These are phyloP conservation scores for Laodelphax striatellus DNA, from an alignment of 1,140 invertebrate genomes.

Conservation along the genomic window DNA sequence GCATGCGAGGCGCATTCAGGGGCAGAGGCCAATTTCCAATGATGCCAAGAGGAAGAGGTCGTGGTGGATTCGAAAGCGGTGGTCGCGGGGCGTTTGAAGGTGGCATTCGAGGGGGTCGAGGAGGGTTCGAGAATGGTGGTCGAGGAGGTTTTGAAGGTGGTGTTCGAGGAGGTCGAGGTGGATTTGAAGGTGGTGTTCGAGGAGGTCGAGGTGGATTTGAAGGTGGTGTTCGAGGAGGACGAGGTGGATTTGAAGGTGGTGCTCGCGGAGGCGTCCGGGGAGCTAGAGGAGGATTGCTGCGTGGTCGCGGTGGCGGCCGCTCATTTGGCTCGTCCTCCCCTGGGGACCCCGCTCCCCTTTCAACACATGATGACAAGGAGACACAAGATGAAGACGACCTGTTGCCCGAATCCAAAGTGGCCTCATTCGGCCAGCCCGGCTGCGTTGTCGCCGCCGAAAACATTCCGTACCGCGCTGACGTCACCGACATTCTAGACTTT, in stretches of 20 bases:
- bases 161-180: conserved; percentile 3
- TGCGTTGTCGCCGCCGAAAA: conserved; percentile 76
- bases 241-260: neutral
- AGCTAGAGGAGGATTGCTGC: neutral
- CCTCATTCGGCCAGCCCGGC: conserved; percentile 58
- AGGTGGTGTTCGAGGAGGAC: neutral
- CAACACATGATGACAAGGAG: too few species aligned
- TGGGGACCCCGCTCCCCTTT: neutral
- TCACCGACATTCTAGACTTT: conserved; percentile 79
- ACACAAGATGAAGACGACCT: neutral
- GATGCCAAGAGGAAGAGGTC: neutral
- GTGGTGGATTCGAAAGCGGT: neutral
- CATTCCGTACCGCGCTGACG: conserved; percentile 70
- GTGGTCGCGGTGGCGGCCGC: neutral
- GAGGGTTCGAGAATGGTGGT: neutral
- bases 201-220: neutral
- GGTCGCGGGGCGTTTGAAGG: neutral
- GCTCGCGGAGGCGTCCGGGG: neutral
- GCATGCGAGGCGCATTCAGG: too few species aligned
- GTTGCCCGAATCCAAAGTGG: conserved; percentile 6
- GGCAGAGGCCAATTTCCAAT: too few species aligned
- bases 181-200: neutral
- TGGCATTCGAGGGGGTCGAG: conserved; percentile 4
- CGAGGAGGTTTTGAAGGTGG: neutral
- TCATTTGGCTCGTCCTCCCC: too few species aligned